Base-by-base conservation (phyloP, 2,888 invertebrate genomes). In the Acrobasis repandana region DNA sequence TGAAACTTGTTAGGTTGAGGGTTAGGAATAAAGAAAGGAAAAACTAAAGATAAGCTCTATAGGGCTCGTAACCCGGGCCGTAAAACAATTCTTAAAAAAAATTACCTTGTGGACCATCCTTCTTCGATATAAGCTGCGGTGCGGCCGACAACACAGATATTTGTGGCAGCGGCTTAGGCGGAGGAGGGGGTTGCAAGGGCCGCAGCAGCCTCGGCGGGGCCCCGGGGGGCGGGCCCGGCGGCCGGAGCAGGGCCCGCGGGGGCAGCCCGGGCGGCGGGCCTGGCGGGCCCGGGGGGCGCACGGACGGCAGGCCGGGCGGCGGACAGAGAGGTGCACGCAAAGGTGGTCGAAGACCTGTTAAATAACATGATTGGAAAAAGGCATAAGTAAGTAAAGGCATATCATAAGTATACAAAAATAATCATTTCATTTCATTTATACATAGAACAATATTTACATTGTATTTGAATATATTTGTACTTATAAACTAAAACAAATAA, bases 91-190 rank as follows among this genome's bases (percentile, higher is more conserved):
- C n/a, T n/a, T n/a, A n/a, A n/a, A n/a, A n/a, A n/a, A n/a, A 66
- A 68, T 62, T 34, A 89, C 90, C 90, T 76, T 90, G 95, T 51
- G 93, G 93, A 1, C 94, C 93, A 64, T 95, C 95, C 72, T 94
- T 94, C 65, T 96, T 94, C 67, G 95, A 94, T 74, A 97, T 96
- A 36, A 97, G 93, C 77, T 96, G 97, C 14, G 97, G 97, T 0
- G 96, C 97, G 0, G 97, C 97, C 10, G 95, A 95, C 20, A 97
- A 89, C 34, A 97, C 96, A 69, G 96, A 96, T 1, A 95, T 95
- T 0, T 87, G 92, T 10, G 85, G 79, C 65, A 75, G 65, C 10
- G 69, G 69, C 57, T 82, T 83, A 48, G 85, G 86, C 66, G 88
- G 88, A 58, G 93, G 92, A 65, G 94, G 94, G 15, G 95, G 94